Percentiles rank a stretch among this genome's conserved stretches.
These are phyloP conservation scores for Cataglyphis albicans DNA, from an alignment of 2,888 invertebrate genomes.

Conservation along the genomic window DNA sequence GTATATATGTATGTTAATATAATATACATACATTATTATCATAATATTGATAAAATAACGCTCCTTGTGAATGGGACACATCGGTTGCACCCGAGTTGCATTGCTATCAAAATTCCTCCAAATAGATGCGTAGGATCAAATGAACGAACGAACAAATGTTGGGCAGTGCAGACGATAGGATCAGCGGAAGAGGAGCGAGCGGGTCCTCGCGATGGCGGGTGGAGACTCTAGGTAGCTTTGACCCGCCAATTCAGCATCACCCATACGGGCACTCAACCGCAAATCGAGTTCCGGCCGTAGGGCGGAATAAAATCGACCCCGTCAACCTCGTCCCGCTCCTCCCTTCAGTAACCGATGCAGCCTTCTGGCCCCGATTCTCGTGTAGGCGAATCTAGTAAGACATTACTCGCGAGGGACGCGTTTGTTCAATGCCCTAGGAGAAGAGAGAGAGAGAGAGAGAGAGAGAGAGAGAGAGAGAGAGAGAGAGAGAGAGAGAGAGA, in stretches of 20 bases:
- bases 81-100: neutral
- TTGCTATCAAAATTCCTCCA: slow-evolving; percentile 10
- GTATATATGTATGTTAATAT: neutral
- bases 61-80: neutral
- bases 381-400: slow-evolving; percentile 74
- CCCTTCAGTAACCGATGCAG: slow-evolving; percentile 53
- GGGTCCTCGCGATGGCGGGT: slow-evolving; percentile 59
- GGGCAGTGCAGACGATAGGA: neutral
- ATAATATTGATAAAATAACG: neutral
- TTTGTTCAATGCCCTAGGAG: slow-evolving; percentile 69
- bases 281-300: slow-evolving; percentile 83
- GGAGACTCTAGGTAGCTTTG: slow-evolving; percentile 72
- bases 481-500: slow-evolving; percentile 17
- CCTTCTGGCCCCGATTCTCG: slow-evolving; percentile 74
- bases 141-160: slow-evolving; percentile 27
- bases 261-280: slow-evolving; percentile 83
- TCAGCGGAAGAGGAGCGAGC: slow-evolving; percentile 56
- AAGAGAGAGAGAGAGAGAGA: neutral
- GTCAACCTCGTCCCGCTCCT: slow-evolving; percentile 41
- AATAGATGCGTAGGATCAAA: slow-evolving; percentile 30
- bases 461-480: slow-evolving; percentile 13
- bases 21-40: neutral
- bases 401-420: slow-evolving; percentile 81
- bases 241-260: slow-evolving; percentile 83
- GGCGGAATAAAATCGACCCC: slow-evolving; percentile 82